A percentile compares a stretch with the other conserved stretches of the same genome.
phyloP scores from a whole-genome alignment of 2,888 invertebrate genomes.

The Phaonia tiefii region DNA sequence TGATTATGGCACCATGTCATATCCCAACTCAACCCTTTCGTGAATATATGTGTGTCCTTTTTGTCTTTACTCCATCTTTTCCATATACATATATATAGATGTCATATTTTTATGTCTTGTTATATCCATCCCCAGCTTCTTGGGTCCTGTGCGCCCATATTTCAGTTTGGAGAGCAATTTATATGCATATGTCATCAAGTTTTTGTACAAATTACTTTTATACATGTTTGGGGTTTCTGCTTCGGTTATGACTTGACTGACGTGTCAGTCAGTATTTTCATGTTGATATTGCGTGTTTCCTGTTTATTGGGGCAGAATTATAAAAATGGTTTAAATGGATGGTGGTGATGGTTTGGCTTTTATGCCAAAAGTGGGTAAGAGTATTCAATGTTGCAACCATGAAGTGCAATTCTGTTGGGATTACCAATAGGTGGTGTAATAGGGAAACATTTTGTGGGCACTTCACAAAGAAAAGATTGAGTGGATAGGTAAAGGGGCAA shows the following conservation, averaged over 20 bases:
- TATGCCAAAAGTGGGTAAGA: too few species aligned
- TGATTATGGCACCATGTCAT: too few species aligned
- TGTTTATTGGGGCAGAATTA: constrained; percentile 24
- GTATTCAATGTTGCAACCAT: too few species aligned
- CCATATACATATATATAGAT: constrained; percentile 38
- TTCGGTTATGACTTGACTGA: background rate
- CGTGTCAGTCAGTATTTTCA: background rate
- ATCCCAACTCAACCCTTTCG: too few species aligned
- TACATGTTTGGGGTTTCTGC: constrained; percentile 40
- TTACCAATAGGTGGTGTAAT: too few species aligned
- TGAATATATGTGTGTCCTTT: background rate
- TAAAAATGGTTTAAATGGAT: constrained; percentile 27
- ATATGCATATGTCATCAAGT: constrained; percentile 53
- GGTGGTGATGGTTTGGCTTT: too few species aligned
- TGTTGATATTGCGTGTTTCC: background rate
- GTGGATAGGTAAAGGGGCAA: too few species aligned
- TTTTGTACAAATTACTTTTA: constrained; percentile 51
- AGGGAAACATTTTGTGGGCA: too few species aligned
- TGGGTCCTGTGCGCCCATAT: constrained; percentile 1
- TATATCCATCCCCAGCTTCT: background rate
- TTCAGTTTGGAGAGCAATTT: constrained; percentile 29
- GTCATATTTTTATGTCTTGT: background rate
- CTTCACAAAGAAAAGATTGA: too few species aligned
- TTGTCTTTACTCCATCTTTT: constrained; percentile 40
- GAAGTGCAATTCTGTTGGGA: too few species aligned